Conservation (phyloP, 2,888 invertebrate species). For the Theristus sp. region DNA sequence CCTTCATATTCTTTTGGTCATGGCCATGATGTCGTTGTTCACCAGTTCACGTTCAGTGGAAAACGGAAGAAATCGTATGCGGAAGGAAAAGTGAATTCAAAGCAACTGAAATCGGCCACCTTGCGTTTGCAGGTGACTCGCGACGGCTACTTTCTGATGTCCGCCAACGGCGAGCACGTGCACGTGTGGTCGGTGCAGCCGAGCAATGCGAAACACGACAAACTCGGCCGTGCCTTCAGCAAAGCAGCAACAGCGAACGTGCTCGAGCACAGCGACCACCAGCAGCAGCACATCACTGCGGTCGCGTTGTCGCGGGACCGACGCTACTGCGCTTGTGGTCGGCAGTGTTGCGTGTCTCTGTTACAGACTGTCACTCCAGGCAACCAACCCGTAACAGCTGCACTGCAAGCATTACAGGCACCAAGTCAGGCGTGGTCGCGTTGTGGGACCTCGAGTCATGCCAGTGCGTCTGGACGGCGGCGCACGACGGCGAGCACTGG, state of each 20-base stretch:
- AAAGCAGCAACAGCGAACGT: background rate
- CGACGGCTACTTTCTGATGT: constrained; percentile 70
- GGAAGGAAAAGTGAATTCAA: too few species aligned
- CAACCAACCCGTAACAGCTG: too few species aligned
- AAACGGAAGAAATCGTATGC: too few species aligned
- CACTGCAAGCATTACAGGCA: constrained; percentile 12
- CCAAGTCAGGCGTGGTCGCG: constrained; percentile 22
- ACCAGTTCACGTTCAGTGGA: too few species aligned
- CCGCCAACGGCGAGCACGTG: constrained; percentile 57
- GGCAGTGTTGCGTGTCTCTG: too few species aligned
- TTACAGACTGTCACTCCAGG: too few species aligned
- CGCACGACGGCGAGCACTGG: constrained; percentile 16
- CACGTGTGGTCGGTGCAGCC: constrained; percentile 17
- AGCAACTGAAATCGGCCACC: too few species aligned
- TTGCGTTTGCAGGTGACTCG: constrained; percentile 39
- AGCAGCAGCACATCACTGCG: background rate
- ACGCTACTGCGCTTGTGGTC: constrained; percentile 5
- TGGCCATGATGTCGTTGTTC: too few species aligned
- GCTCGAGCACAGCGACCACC: background rate
- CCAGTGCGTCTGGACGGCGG: constrained; percentile 21
- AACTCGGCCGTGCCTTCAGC: background rate
- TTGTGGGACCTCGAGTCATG: constrained; percentile 27
- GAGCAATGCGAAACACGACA: background rate
- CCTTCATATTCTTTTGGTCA: too few species aligned
- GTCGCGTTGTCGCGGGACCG: constrained; percentile 4